A percentile compares a stretch with the other conserved stretches of the same genome.
Conservation (phyloP, 2,888 invertebrate genomes). For the Galerucella pusilla region DNA sequence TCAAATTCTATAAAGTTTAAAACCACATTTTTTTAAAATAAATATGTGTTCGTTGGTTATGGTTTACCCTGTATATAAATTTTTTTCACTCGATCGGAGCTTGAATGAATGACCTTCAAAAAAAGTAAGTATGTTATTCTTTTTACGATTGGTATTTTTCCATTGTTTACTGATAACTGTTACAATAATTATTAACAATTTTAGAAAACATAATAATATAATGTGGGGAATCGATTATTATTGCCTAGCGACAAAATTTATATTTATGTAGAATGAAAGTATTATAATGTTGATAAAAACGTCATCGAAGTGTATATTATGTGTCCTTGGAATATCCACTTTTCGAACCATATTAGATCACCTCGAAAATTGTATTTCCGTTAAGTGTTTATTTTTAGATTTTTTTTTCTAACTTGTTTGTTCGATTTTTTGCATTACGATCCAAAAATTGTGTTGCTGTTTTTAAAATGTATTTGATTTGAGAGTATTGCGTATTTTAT, state of each 20-base stretch:
- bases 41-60: too few species aligned
- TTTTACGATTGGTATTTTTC: constrained; percentile 46
- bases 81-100: not conserved
- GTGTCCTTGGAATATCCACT: constrained; percentile 38
- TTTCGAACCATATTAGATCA: constrained; percentile 42
- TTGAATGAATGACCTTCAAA: constrained; percentile 33
- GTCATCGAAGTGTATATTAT: constrained; percentile 13
- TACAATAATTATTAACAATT: constrained; percentile 43
- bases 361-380: constrained; percentile 25
- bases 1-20: too few species aligned
- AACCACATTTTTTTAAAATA: too few species aligned
- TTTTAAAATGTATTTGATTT: too few species aligned
- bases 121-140: constrained; percentile 42
- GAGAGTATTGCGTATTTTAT: too few species aligned
- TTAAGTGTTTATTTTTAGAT: not conserved
- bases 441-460: too few species aligned
- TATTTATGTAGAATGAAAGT: not conserved
- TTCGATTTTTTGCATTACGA: not conserved
- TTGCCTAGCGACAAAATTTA: constrained; percentile 13
- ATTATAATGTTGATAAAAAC: not conserved
- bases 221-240: constrained; percentile 21
- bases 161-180: constrained; percentile 47
- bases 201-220: constrained; percentile 41
- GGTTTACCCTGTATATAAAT: too few species aligned
- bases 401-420: not conserved